A percentile compares a stretch with the other conserved stretches of the same genome.
phyloP scores from a whole-genome alignment of 2,113 vertebrate species.

The Chelonoidis abingdonii region DNA sequence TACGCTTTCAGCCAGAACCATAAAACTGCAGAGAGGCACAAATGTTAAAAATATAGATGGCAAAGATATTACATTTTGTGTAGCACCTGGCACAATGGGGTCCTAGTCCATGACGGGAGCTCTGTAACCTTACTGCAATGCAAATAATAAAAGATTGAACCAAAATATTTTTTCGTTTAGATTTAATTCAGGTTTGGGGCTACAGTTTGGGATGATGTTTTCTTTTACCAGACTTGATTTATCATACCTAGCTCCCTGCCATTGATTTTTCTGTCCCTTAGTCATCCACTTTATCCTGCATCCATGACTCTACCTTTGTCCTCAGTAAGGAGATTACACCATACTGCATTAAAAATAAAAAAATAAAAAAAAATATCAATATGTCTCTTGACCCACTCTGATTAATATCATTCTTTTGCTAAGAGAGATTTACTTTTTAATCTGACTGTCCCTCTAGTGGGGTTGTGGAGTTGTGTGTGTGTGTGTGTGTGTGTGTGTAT shows the following conservation, averaged over 20 bases:
- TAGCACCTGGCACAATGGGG: background rate
- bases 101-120: background rate
- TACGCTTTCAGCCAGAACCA: background rate
- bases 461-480: too few relatives aligned
- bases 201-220: conserved; percentile 6
- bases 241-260: background rate
- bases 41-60: background rate
- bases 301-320: conserved; percentile 2
- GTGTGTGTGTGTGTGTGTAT: too few relatives aligned
- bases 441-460: background rate
- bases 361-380: background rate
- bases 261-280: background rate
- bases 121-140: background rate
- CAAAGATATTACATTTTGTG: background rate
- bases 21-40: background rate
- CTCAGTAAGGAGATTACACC: conserved; percentile 8
- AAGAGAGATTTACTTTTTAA: background rate
- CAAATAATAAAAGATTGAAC: conserved; percentile 21
- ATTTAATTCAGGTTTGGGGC: background rate
- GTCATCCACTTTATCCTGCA: background rate
- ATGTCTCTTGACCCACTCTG: background rate
- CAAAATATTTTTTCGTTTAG: background rate
- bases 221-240: background rate
- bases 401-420: background rate
- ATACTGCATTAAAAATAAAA: background rate